Conservation (phyloP, 2,113 vertebrate species). For the Lepus europaeus region DNA sequence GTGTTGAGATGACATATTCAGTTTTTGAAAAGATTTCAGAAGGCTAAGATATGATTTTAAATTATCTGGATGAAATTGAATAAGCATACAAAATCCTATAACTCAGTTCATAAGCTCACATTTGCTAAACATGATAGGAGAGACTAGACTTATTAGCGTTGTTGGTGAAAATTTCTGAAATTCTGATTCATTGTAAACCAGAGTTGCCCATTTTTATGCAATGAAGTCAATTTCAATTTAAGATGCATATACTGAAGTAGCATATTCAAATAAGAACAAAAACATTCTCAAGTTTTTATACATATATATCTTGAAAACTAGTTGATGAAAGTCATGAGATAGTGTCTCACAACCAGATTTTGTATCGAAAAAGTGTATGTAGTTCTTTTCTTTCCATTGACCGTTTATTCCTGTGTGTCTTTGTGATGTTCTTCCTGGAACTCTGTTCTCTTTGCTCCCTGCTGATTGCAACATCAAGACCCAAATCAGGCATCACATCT, state of each 20-base stretch:
- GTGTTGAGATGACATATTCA: background rate
- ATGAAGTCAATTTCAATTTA: slow-evolving; percentile 22
- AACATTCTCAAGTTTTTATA: background rate
- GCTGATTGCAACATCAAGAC: background rate
- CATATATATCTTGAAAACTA: background rate
- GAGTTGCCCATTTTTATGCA: background rate
- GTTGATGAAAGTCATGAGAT: background rate
- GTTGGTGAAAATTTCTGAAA: background rate
- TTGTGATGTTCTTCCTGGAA: background rate
- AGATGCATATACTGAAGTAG: slow-evolving; percentile 34
- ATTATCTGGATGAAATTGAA: background rate
- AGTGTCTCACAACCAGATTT: background rate
- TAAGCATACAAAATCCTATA: background rate
- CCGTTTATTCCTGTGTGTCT: background rate
- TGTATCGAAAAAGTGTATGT: background rate
- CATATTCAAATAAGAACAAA: slow-evolving; percentile 20
- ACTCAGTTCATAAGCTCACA: background rate
- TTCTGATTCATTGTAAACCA: slow-evolving; percentile 59
- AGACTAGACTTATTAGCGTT: slow-evolving; percentile 33
- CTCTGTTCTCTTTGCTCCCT: background rate
- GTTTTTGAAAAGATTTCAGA: background rate
- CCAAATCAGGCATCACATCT: background rate
- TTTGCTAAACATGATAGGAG: background rate
- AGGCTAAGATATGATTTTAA: background rate
- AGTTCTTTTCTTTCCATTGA: background rate